Conservation (phyloP, 2,113 vertebrate genomes). For the Carlito syrichta region DNA sequence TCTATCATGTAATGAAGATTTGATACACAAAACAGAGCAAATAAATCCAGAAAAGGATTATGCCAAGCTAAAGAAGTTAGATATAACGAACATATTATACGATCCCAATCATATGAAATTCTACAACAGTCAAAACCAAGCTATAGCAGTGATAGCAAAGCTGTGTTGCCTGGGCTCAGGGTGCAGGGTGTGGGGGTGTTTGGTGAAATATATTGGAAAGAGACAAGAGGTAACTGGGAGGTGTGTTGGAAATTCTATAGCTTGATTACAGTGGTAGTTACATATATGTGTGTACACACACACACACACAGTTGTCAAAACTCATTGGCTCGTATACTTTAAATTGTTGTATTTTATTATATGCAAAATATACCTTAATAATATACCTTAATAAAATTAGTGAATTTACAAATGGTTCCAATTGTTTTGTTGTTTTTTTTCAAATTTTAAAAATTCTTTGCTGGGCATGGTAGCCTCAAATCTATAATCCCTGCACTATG, state of each 20-base stretch:
- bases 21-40: neutral
- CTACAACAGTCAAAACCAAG: neutral
- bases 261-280: neutral
- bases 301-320: neutral
- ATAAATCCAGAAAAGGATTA: neutral
- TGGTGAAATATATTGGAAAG: neutral
- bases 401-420: neutral
- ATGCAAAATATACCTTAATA: neutral
- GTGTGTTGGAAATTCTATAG: neutral
- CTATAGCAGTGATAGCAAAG: neutral
- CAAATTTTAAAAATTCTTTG: slow-evolving; percentile 12
- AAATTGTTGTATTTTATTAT: neutral
- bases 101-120: neutral
- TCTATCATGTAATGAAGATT: neutral
- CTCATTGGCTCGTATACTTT: neutral
- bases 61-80: neutral
- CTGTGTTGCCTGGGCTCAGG: neutral
- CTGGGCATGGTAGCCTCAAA: too few relatives aligned
- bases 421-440: neutral
- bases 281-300: neutral
- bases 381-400: neutral
- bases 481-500: too few relatives aligned
- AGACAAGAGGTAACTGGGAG: neutral
- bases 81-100: neutral
- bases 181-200: fast-evolving